phyloP scores from a whole-genome alignment of 2,797 vertebrate species.

The Poeciliopsis infans region DNA sequence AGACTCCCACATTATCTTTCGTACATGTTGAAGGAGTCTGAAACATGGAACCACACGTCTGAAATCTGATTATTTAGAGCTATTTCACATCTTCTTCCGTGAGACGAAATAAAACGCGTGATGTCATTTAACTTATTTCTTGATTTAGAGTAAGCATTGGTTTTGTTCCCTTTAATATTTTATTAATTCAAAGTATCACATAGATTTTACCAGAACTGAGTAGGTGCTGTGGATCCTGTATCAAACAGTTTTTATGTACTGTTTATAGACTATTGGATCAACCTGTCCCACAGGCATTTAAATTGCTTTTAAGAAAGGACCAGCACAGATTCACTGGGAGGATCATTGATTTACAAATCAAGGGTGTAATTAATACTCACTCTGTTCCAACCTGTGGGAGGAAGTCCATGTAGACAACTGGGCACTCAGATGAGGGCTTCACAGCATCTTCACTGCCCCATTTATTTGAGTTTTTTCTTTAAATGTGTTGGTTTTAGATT shows the following conservation, averaged over 20 bases:
- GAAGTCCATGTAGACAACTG: conserved; percentile 25
- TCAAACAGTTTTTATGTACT: conserved; percentile 49
- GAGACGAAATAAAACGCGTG: neutral
- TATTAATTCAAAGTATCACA: neutral
- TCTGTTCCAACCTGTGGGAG: conserved; percentile 57
- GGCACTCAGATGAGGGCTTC: conserved; percentile 22
- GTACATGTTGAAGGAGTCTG: no score
- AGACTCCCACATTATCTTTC: neutral
- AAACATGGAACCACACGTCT: no score
- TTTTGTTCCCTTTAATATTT: neutral
- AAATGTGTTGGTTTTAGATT: neutral
- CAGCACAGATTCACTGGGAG: conserved; percentile 44
- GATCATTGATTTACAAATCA: conserved; percentile 70
- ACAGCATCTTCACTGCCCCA: neutral
- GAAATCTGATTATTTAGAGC: neutral
- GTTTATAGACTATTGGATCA: conserved; percentile 26
- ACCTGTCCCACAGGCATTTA: conserved; percentile 1
- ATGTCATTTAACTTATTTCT: neutral
- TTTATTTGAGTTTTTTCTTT: neutral
- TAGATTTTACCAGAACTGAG: neutral
- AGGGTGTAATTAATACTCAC: conserved; percentile 66
- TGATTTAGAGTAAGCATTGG: neutral
- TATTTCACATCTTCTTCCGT: neutral
- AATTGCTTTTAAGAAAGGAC: conserved; percentile 39
- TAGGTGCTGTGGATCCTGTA: conserved; percentile 26